Evolutionary conservation across 2,113 vertebrate genomes (phyloP).

Genomic region (Dinomys branickii): DNA sequence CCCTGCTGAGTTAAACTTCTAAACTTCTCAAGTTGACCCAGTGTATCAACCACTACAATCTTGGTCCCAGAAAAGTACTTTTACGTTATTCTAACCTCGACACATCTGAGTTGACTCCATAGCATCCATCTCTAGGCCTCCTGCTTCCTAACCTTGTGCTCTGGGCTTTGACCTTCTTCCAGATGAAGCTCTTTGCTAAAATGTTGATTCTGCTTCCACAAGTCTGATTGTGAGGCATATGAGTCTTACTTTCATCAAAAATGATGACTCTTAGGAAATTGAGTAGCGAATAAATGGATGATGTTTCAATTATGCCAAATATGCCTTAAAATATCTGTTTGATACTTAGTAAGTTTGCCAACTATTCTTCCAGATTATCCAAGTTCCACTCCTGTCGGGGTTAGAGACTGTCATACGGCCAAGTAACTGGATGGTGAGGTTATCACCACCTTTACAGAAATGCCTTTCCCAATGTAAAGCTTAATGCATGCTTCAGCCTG

Average conservation of each 20-base stretch:
- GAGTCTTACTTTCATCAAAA: neutral
- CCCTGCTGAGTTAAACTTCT: too few relatives aligned
- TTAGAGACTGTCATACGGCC: neutral
- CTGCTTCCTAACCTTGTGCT: neutral
- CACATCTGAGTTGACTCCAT: neutral
- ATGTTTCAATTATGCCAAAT: neutral
- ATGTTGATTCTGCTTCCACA: neutral
- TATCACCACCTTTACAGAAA: neutral
- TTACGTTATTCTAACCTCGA: neutral
- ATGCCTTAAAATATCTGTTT: neutral
- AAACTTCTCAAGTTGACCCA: too few relatives aligned
- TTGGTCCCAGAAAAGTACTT: neutral
- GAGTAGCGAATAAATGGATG: neutral
- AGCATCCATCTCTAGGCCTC: neutral
- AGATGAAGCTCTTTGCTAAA: neutral
- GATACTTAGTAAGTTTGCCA: neutral
- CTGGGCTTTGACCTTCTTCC: neutral
- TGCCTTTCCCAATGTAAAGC: neutral
- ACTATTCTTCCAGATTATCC: neutral
- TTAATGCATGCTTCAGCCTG: neutral
- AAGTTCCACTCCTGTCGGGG: neutral
- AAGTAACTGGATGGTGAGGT: neutral
- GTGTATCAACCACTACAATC: neutral
- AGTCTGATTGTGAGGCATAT: neutral
- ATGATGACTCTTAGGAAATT: neutral